phyloP scores from a whole-genome alignment of 2,888 invertebrate genomes.

The Ophion costatus region DNA sequence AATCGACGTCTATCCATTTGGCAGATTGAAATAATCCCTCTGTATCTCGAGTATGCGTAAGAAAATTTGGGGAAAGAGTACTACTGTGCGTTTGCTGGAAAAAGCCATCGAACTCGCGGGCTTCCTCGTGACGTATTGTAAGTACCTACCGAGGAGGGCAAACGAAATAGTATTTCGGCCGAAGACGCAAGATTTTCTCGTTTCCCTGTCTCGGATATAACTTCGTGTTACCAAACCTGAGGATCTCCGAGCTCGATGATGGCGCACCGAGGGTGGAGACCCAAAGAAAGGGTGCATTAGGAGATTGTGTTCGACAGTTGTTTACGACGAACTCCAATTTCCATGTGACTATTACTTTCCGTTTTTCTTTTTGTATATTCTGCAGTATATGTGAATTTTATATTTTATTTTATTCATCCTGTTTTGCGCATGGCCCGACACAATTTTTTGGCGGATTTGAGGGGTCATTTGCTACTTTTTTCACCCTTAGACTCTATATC shows the following conservation, averaged over 20 bases:
- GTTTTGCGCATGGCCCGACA: too few relatives aligned
- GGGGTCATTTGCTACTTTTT: too few relatives aligned
- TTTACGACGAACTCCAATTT: conserved; percentile 79
- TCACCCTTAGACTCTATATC: too few relatives aligned
- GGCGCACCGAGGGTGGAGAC: conserved; percentile 45
- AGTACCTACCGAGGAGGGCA: conserved; percentile 34
- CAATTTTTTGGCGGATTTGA: too few relatives aligned
- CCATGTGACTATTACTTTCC: conserved; percentile 67
- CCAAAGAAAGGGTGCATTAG: conserved; percentile 82
- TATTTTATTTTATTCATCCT: too few relatives aligned
- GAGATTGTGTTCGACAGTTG: conserved; percentile 83
- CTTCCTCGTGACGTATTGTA: conserved; percentile 47
- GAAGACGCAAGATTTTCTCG: conserved; percentile 58
- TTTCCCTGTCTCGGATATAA: conserved; percentile 75
- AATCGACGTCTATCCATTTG: conserved; percentile 55
- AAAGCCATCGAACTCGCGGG: conserved; percentile 49
- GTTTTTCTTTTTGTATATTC: conserved; percentile 48
- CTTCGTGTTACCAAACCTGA: conserved; percentile 78
- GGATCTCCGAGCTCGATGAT: conserved; percentile 37
- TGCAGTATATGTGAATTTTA: too few relatives aligned
- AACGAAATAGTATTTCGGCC: conserved; percentile 32
- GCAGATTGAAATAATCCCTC: conserved; percentile 53
- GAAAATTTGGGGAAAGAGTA: conserved; percentile 21
- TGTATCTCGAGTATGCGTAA: conserved; percentile 3
- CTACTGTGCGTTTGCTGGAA: conserved; percentile 29